These are phyloP conservation scores for Lucifuga dentata DNA, from an alignment of 2,113 vertebrate species.

Conservation along the genomic window DNA sequence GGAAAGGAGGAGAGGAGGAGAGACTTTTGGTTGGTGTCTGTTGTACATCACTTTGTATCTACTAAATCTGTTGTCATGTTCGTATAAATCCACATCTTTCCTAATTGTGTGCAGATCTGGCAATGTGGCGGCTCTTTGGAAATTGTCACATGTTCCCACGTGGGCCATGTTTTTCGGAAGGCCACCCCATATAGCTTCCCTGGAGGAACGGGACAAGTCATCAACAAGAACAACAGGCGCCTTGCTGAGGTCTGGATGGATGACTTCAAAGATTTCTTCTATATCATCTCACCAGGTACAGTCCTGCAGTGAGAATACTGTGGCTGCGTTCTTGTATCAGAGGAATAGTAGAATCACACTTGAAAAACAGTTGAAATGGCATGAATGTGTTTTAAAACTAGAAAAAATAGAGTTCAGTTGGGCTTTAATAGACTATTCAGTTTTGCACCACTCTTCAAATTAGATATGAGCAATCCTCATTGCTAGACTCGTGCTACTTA, in stretches of 20 bases:
- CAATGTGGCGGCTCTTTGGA: conserved; percentile 96
- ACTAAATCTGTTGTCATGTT: conserved; percentile 17
- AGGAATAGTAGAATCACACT: background rate
- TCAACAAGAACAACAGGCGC: conserved; percentile 98
- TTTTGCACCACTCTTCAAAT: background rate
- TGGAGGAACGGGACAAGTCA: conserved; percentile 97
- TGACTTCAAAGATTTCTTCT: conserved; percentile 99
- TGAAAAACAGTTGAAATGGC: background rate
- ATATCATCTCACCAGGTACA: conserved; percentile 97
- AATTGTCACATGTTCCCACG: conserved; percentile 97
- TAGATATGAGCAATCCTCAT: conserved; percentile 35
- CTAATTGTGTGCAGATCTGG: conserved; percentile 87
- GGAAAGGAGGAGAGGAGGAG: no score
- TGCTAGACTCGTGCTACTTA: conserved; percentile 3
- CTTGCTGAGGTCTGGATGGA: conserved; percentile 99
- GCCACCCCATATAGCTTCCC: conserved; percentile 98
- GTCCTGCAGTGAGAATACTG: background rate
- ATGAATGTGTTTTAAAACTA: conserved; percentile 13
- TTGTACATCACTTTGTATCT: no score
- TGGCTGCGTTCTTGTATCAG: background rate
- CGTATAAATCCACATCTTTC: conserved; percentile 15
- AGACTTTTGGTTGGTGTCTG: no score
- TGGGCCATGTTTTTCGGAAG: conserved; percentile 97
- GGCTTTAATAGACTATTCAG: conserved; percentile 19
- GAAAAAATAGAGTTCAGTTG: background rate